Conservation (phyloP, 2,888 invertebrate genomes). For the Phyllotreta striolata region DNA sequence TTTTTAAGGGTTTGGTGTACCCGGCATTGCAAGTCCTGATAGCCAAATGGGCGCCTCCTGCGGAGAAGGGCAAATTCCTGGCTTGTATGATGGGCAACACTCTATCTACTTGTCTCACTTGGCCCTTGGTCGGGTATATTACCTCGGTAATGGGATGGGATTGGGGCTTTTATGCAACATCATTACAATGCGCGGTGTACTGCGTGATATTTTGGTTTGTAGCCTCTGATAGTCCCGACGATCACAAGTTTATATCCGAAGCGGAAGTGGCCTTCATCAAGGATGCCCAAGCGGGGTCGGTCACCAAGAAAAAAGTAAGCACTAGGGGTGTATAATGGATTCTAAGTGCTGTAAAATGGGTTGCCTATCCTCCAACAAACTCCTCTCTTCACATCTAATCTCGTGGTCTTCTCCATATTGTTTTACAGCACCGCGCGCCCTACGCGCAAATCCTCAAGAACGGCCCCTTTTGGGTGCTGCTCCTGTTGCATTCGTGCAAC, state of each 20-base stretch:
- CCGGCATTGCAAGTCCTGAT: constrained; percentile 71
- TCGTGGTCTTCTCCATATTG: too few relatives aligned
- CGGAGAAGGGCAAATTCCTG: constrained; percentile 75
- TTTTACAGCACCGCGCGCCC: constrained; percentile 70
- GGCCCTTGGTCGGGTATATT: constrained; percentile 71
- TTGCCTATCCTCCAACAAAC: background rate
- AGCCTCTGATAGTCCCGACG: constrained; percentile 64
- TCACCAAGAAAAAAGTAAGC: constrained; percentile 42
- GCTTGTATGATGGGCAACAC: constrained; percentile 77
- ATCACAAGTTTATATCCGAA: constrained; percentile 64
- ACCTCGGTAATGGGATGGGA: constrained; percentile 72
- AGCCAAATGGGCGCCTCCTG: constrained; percentile 76
- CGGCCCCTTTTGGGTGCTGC: constrained; percentile 74
- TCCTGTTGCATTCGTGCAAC: constrained; percentile 76
- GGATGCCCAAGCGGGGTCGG: constrained; percentile 44
- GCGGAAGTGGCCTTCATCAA: constrained; percentile 70
- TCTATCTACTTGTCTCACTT: constrained; percentile 74
- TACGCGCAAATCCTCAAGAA: constrained; percentile 69
- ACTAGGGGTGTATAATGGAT: background rate
- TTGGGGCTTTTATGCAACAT: constrained; percentile 57
- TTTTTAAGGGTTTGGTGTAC: constrained; percentile 67
- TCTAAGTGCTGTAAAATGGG: background rate
- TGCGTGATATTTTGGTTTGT: constrained; percentile 62
- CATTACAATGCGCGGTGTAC: constrained; percentile 56
- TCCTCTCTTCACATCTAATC: too few relatives aligned